A percentile compares a stretch with the other conserved stretches of the same genome.
Evolutionary conservation across 2,113 vertebrate species (phyloP).

Genomic region (Erythrocercus mccallii): DNA sequence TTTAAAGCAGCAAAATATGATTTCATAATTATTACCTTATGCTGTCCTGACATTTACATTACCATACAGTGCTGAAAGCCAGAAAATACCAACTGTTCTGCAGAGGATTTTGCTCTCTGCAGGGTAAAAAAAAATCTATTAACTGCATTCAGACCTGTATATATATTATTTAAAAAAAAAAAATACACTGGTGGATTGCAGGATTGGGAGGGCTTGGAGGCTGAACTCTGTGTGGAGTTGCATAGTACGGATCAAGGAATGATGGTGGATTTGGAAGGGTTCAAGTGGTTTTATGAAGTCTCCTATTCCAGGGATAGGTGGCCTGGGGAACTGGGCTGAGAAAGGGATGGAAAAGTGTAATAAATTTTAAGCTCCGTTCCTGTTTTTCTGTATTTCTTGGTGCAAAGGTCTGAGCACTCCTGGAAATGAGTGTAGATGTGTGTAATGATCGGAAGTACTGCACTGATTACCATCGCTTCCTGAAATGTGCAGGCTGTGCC

Average conservation of each 20-base stretch:
- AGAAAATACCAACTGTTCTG: conserved; percentile 66
- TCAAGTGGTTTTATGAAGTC: neutral
- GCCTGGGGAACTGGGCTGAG: neutral
- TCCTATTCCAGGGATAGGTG: neutral
- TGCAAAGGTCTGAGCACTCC: neutral
- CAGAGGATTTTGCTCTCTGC: conserved; percentile 50
- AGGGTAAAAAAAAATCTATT: conserved; percentile 42
- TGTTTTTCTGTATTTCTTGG: neutral
- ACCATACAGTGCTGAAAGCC: conserved; percentile 41
- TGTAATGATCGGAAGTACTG: neutral
- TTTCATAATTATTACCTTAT: conserved; percentile 63
- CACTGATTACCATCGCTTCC: neutral
- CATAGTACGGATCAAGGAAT: neutral
- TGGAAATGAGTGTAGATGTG: neutral
- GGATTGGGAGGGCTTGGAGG: neutral
- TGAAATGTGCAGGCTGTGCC: accelerated
- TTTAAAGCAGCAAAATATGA: conserved; percentile 54
- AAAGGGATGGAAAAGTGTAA: neutral
- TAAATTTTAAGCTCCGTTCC: neutral
- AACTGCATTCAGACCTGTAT: neutral
- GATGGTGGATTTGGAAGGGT: neutral
- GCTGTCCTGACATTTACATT: conserved; percentile 62
- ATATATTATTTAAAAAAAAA: neutral
- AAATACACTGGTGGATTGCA: neutral
- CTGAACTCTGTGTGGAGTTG: neutral